Conservation (phyloP, 2,888 invertebrate genomes). For the Villa cingulata region DNA sequence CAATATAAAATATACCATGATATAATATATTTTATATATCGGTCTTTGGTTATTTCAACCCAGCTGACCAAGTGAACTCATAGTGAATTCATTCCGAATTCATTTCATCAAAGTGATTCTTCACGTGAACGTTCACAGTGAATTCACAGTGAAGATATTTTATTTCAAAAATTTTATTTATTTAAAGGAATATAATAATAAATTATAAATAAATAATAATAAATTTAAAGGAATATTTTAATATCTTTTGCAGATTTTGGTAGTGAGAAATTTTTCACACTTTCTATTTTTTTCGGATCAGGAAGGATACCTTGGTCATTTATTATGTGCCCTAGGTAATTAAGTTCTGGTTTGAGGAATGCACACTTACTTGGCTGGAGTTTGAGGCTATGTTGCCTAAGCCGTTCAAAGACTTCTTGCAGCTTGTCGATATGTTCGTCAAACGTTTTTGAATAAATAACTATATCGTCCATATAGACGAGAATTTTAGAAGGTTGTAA, state of each 20-base stretch:
- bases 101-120: too few species aligned
- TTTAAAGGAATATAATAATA: too few species aligned
- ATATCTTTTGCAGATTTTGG: conserved; percentile 16
- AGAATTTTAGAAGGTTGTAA: too few species aligned
- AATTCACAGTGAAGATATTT: too few species aligned
- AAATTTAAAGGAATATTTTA: conserved; percentile 17
- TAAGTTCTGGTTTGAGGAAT: conserved; percentile 15
- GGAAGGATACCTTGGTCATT: conserved; percentile 17
- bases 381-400: conserved; percentile 15
- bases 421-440: conserved; percentile 19
- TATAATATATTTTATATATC: too few species aligned
- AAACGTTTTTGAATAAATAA: conserved; percentile 19
- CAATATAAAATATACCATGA: too few species aligned
- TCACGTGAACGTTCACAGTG: too few species aligned
- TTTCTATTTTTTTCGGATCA: conserved; percentile 2
- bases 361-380: conserved; percentile 18
- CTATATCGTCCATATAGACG: conserved; percentile 22
- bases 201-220: too few species aligned
- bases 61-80: too few species aligned
- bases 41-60: too few species aligned
- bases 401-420: conserved; percentile 16
- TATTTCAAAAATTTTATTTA: too few species aligned
- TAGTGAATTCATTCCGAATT: too few species aligned
- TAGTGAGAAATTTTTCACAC: conserved; percentile 5
- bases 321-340: conserved; percentile 19